Conservation (phyloP, 1,140 invertebrate genomes). For the Parapsyche elsis region DNA sequence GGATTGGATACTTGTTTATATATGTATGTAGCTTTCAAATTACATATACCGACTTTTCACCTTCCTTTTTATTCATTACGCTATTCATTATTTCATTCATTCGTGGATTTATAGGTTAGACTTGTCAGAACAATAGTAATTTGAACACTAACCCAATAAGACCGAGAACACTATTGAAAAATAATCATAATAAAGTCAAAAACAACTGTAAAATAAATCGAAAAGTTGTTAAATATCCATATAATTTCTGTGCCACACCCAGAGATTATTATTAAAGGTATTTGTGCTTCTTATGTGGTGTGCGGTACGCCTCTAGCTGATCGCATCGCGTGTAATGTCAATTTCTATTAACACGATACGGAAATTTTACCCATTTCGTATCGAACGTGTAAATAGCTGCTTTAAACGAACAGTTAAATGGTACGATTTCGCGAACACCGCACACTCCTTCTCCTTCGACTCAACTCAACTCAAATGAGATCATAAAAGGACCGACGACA, state of each 20-base stretch:
- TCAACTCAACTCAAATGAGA: constrained; percentile 1
- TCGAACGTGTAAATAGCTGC: constrained; percentile 23
- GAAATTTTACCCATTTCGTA: not conserved
- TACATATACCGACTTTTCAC: no score
- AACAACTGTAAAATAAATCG: not conserved
- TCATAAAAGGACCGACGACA: constrained; percentile 10
- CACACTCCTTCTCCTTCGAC: not conserved
- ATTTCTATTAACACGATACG: constrained; percentile 39
- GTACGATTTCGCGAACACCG: not conserved
- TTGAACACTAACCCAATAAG: no score
- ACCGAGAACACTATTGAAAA: no score
- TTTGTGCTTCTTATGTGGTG: constrained; percentile 1
- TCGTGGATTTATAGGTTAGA: no score
- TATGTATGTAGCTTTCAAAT: no score
- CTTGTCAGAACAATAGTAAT: no score
- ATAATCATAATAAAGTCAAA: no score
- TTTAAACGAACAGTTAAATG: constrained; percentile 21
- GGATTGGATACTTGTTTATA: no score
- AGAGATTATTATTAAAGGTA: constrained; percentile 2
- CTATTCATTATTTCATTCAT: no score
- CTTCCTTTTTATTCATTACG: no score
- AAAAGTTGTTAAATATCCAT: not conserved
- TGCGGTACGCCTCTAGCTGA: not conserved
- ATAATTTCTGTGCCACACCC: not conserved
- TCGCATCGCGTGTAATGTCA: constrained; percentile 37